Conservation (phyloP, 1,140 invertebrate species). For the Coenobita brevimanus region DNA sequence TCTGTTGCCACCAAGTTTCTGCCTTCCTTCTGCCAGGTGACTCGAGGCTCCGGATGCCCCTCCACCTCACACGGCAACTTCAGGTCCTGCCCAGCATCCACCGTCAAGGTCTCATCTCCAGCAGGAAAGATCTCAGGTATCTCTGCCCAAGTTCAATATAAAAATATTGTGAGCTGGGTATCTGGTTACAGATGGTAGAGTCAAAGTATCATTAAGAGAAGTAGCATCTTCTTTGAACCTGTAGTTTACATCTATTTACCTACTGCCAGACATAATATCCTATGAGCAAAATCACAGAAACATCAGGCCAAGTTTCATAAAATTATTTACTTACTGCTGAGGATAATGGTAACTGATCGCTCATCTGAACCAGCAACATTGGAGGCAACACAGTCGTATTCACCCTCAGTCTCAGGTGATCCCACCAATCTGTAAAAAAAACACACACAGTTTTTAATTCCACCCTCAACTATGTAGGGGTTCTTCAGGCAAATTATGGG, state of each 20-base stretch:
- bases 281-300: too few species aligned
- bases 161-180: too few species aligned
- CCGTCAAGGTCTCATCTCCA: slow-evolving; percentile 47
- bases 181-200: too few species aligned
- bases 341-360: slow-evolving; percentile 71
- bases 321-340: slow-evolving; percentile 66
- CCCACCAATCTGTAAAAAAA: slow-evolving; percentile 33
- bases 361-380: slow-evolving; percentile 74
- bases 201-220: too few species aligned
- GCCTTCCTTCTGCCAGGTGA: slow-evolving; percentile 73
- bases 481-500: too few species aligned
- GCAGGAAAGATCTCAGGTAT: slow-evolving; percentile 48
- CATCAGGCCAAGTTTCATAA: too few species aligned
- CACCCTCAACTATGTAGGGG: too few species aligned
- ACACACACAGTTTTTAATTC: too few species aligned
- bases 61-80: slow-evolving; percentile 73
- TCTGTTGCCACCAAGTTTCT: slow-evolving; percentile 56
- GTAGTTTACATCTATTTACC: too few species aligned
- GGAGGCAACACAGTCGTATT: slow-evolving; percentile 71
- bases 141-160: slow-evolving; percentile 11
- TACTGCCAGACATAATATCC: too few species aligned
- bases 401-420: slow-evolving; percentile 68
- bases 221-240: too few species aligned
- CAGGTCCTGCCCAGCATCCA: slow-evolving; percentile 63
- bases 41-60: slow-evolving; percentile 75